These are phyloP conservation scores for Oceanodroma tethys DNA, from an alignment of 2,113 vertebrate genomes.

Conservation along the genomic window DNA sequence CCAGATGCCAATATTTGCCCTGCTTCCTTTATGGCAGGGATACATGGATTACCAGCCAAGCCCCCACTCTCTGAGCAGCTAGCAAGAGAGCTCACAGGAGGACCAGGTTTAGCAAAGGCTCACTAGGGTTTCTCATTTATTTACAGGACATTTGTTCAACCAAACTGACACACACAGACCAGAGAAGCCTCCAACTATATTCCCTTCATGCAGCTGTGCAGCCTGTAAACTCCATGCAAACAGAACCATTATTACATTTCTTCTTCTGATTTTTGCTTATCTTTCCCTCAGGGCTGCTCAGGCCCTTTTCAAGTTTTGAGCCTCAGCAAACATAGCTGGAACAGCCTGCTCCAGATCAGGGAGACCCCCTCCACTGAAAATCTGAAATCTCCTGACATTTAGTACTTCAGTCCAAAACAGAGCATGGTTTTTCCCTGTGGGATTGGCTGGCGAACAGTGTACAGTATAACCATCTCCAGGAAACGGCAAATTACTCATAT, in stretches of 20 bases:
- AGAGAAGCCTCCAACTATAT: neutral
- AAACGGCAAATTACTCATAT: neutral
- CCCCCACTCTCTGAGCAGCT: neutral
- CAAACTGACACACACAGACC: neutral
- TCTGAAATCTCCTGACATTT: neutral
- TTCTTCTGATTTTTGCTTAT: neutral
- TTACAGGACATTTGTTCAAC: neutral
- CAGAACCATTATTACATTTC: neutral
- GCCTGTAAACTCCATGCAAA: neutral
- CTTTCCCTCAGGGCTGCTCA: neutral
- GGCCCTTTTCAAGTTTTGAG: neutral
- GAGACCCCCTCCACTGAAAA: neutral
- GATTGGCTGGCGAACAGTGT: neutral
- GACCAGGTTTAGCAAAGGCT: neutral
- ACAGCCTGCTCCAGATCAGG: neutral
- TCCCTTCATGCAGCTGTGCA: neutral
- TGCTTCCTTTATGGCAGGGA: neutral
- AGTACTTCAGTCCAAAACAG: neutral
- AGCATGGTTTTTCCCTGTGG: neutral
- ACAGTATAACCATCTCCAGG: neutral
- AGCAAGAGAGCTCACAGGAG: neutral
- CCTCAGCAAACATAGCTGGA: neutral
- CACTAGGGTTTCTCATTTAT: neutral
- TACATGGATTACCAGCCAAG: neutral
- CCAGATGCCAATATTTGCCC: neutral